Base-by-base conservation (phyloP, 2,888 invertebrate species). In the Trachelus iudaicus region DNA sequence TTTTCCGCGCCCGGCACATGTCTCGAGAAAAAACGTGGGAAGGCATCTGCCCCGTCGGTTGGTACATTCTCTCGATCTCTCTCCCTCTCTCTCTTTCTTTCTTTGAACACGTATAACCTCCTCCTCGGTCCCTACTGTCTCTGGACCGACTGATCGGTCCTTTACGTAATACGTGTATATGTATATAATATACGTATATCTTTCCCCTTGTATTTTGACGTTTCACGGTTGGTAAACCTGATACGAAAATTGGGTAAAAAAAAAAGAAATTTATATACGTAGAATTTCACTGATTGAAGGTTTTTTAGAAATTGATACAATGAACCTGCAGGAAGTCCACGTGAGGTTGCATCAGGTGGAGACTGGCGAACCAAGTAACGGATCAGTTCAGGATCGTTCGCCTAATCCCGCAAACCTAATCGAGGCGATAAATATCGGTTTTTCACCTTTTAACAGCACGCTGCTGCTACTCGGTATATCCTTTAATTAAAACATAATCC, bases 401-500 rank as follows among this genome's bases (percentile, higher is more conserved):
- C 56, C 56, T 56, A 56, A 56, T 56, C 56, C 56, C 23, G 56
- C 23, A 34, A 79, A 80, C 79, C 75, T 80, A 77, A 81, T 79
- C 78, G 40, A 40, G 79, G 82, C 82, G 79, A 89, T 89, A 89
- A 89, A 89, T 88, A 89, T 88, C 83, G 77, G 77, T 81, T 78
- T 83, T 83, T 81, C 75, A 74, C 78, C 82, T 83, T 87, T 87
- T 81, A 84, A 83, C 86, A 81, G 79, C 77, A 79, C 80, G 81
- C 81, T 85, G 80, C 77, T 84, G 81, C 81, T 85, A 79, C 77
- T 84, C 84, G 79, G 82, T 82, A 56, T 56, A 84, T 82, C 82
- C 82, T 84, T 83, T 89, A 89, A 90, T 90, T 89, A 89, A 88
- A 89, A 89, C 80, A 86, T 89, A 89, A 89, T 89, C 89, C 89